Evolutionary conservation across 2,113 vertebrate species (phyloP).

Genomic region (Pelecanoides urinatrix): DNA sequence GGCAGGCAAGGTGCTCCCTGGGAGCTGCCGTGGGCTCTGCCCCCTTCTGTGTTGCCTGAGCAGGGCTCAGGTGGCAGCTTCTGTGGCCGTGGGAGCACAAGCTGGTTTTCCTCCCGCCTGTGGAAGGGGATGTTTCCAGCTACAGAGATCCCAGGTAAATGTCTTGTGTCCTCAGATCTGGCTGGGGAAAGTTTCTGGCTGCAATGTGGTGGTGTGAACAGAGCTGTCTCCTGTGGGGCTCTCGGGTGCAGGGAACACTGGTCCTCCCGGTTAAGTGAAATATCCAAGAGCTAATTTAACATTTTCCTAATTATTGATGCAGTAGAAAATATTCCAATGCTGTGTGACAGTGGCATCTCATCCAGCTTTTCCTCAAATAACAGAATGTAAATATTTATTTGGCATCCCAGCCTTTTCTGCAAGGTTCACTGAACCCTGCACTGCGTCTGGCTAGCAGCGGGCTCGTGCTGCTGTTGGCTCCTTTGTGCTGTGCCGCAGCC

Average conservation of each 20-base stretch:
- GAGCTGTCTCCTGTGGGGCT: background rate
- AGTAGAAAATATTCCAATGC: accelerated
- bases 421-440: background rate
- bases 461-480: accelerated
- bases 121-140: background rate
- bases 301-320: background rate
- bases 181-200: background rate
- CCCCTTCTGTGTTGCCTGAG: accelerated
- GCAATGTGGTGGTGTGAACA: accelerated
- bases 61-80: background rate
- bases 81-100: accelerated
- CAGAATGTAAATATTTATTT: background rate
- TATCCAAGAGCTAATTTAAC: background rate
- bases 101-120: background rate
- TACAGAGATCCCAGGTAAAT: background rate
- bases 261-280: accelerated
- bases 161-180: background rate
- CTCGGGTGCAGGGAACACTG: accelerated
- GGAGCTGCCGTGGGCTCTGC: background rate
- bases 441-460: accelerated
- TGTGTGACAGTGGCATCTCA: background rate
- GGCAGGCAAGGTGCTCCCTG: accelerated
- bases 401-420: background rate
- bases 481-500: background rate
- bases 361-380: background rate